phyloP scores from a whole-genome alignment of 2,888 invertebrate species.

The Trichacis sp. region DNA sequence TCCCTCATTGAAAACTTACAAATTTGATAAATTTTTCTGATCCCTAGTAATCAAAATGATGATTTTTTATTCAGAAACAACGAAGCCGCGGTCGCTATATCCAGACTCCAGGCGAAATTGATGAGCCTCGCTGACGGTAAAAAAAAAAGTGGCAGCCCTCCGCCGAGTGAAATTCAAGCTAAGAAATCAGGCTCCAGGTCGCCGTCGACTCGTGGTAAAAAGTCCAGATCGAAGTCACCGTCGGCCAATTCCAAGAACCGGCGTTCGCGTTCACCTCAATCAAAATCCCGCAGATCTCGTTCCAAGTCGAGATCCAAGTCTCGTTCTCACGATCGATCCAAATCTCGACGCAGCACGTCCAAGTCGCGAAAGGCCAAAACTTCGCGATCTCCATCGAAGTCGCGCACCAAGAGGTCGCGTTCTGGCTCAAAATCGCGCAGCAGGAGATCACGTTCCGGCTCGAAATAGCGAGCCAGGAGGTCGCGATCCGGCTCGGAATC shows the following conservation, averaged over 20 bases:
- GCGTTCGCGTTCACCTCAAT: conserved; percentile 54
- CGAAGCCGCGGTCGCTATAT: conserved; percentile 71
- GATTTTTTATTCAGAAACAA: conserved; percentile 45
- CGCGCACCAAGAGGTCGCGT: conserved; percentile 32
- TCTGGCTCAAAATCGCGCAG: too few species aligned
- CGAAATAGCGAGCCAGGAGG: too few species aligned
- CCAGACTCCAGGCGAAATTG: conserved; percentile 75
- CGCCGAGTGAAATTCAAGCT: conserved; percentile 54
- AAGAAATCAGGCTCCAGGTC: conserved; percentile 61
- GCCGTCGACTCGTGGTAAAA: conserved; percentile 55
- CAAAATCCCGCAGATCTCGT: conserved; percentile 53
- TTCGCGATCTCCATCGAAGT: conserved; percentile 33
- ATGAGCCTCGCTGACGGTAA: conserved; percentile 74
- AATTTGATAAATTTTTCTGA: too few species aligned
- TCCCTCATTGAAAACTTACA: too few species aligned
- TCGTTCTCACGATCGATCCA: conserved; percentile 6
- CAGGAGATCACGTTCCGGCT: too few species aligned
- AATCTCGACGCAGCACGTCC: too few species aligned
- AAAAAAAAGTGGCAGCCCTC: conserved; percentile 64
- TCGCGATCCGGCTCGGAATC: too few species aligned
- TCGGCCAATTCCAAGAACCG: conserved; percentile 42
- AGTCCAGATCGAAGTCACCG: conserved; percentile 64
- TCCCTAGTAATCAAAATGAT: conserved; percentile 2
- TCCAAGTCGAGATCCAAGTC: conserved; percentile 44
- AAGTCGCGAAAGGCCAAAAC: not conserved